Evolutionary conservation across 2,797 vertebrate species (phyloP).

Genomic region (Leptoclinus maculatus): DNA sequence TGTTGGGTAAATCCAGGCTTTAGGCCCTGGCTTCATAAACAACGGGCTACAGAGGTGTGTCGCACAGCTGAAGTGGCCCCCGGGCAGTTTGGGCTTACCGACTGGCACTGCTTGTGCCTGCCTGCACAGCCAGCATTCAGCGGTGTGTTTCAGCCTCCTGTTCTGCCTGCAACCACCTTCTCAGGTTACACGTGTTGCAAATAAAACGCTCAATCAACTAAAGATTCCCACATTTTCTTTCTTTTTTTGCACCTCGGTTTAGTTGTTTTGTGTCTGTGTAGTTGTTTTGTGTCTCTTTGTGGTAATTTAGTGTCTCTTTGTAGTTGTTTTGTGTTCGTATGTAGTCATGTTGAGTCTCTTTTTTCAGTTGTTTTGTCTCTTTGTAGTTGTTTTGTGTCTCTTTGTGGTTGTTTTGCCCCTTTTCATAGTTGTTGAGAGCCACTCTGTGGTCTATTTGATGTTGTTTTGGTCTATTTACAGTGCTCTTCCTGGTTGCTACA

Average conservation of each 20-base stretch:
- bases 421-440: too few species aligned
- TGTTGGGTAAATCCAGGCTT: conserved; percentile 28
- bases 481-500: too few species aligned
- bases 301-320: too few species aligned
- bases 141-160: conserved; percentile 2
- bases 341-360: too few species aligned
- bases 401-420: too few species aligned
- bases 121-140: neutral
- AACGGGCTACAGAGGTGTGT: conserved; percentile 17
- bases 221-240: neutral
- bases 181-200: conserved; percentile 37
- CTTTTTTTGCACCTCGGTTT: too few species aligned
- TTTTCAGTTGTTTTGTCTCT: too few species aligned
- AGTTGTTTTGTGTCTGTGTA: too few species aligned
- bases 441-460: too few species aligned
- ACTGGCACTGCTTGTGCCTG: neutral
- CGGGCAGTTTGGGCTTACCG: conserved; percentile 3
- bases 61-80: conserved; percentile 22
- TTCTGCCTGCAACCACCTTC: conserved; percentile 21
- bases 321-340: too few species aligned
- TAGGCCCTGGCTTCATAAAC: neutral
- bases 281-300: neutral
- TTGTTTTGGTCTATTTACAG: too few species aligned
- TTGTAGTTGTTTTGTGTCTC: too few species aligned
- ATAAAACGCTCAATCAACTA: conserved; percentile 4